Evolutionary conservation across 1,140 invertebrate species (phyloP), one percentile per base, ranked within the genome.

Genomic region (Musca domestica): DNA sequence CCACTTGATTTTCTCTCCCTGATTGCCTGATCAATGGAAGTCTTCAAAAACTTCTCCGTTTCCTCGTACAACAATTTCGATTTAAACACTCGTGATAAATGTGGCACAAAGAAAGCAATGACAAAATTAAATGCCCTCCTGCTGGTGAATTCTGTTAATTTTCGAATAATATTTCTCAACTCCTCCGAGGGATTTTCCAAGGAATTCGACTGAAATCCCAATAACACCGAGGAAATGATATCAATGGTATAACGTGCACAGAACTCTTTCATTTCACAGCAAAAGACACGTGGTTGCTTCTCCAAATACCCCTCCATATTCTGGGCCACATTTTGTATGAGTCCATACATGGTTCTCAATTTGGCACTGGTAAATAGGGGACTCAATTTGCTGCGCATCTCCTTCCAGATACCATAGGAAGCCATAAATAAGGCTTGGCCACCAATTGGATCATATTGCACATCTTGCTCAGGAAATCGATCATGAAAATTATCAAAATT

Each of bases 201-300:
- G n/a, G n/a, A n/a, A n/a, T n/a, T n/a, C n/a, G n/a, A n/a, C n/a
- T n/a, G n/a, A 67, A 87, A 77, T 17, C 87, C 87, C 71, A 86
- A 88, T 7, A 84, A 86, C 66, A 84, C 84, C 3, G 82, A 85
- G 3, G 85, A 85, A 47, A 89, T 88, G 5, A 86, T 83, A 73
- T 88, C 86, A 6, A 86, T 86, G 6, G 84, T 83, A 69, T 84
- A 88, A 68, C 83, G 83, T 0, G 82, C 75, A 58, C 82, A 80
- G 25, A 86, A 23, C 27, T 86, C 83, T 73, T 84, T 85, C 4
- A 83, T 70, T 17, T 82, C 76, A 0, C 14, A 2, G 4, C 5
- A 9, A 65, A 22, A 65, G 3, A 3, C 19, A 4, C 48, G 14
- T 5, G 84, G 51, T 22, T 86, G 77, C 30, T 65, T 10, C 2